Base-by-base conservation (phyloP, 2,797 vertebrate species). In the Pipistrellus kuhlii region DNA sequence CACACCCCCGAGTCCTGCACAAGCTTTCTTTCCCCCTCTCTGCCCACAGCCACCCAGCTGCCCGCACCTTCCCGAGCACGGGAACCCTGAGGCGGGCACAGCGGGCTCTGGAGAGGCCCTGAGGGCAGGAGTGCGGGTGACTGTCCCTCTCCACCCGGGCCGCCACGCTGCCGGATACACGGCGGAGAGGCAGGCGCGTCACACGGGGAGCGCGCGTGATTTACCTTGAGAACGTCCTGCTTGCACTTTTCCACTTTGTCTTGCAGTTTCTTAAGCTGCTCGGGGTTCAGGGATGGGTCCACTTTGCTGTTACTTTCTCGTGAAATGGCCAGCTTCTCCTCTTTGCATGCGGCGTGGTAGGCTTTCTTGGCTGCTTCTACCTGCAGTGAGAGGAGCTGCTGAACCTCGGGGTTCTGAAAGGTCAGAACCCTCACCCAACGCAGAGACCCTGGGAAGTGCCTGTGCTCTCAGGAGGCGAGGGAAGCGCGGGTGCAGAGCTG, bases 191-290 rank as follows among this genome's bases (percentile, higher is more conserved):
- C 20, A 1, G 0, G 0, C 27, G 44, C 41, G 21, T 23, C 2
- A 0, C 3, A 2, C 0, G 18, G 21, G 21, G 44, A 38, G 14
- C n/a, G 2, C 0, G 0, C 1, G 8, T 0, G 0, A 0, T 41
- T 76, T 98, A 99, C 99, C 99, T 99, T 99, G 82, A 99, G 98
- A 17, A 98, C 98, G 69, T 99, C 99, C 98, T 99, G 99, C 92
- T 99, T 99, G 98, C 99, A 99, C 92, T 99, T 99, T 96, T 99
- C 99, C 97, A 99, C 98, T 98, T 99, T 99, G 97, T 99, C 99
- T 96, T 99, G 99, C 25, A 99, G 98, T 96, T 99, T 99, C 98
- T 99, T 99, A 80, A 99, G 99, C 32, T 99, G 98, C 2, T 99
- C 99, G 0, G 99, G 99, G 97, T 99, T 99, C 95, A 99, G 98